A percentile compares a stretch with the other conserved stretches of the same genome.
Evolutionary conservation across 2,797 vertebrate species (phyloP).

Genomic region (Pseudomugil gertrudae): DNA sequence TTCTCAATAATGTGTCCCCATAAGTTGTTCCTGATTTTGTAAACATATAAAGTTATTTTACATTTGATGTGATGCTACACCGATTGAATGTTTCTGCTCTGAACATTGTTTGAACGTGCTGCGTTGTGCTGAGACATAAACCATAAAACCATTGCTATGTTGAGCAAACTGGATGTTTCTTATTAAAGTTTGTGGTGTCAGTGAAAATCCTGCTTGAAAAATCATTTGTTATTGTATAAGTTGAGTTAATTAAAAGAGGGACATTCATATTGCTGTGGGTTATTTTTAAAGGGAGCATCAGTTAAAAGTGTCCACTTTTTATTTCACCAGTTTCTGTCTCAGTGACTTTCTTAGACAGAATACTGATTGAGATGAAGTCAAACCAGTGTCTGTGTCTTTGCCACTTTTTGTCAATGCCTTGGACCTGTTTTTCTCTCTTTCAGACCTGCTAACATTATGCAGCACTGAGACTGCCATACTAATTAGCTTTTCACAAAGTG

Average conservation of each 20-base stretch:
- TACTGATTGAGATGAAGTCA: slow-evolving; percentile 63
- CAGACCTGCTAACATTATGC: slow-evolving; percentile 52
- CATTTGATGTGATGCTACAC: background rate
- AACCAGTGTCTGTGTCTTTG: slow-evolving; percentile 46
- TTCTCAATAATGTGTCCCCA: background rate
- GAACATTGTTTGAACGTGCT: background rate
- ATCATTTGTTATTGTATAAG: background rate
- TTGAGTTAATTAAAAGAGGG: background rate
- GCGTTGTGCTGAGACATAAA: background rate
- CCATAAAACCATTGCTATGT: background rate
- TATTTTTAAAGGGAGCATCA: background rate
- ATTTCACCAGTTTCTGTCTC: slow-evolving; percentile 29
- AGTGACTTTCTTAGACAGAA: slow-evolving; percentile 46
- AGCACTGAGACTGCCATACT: slow-evolving; percentile 66
- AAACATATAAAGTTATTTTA: background rate
- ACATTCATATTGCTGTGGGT: background rate
- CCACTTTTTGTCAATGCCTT: slow-evolving; percentile 55
- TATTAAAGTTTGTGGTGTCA: background rate
- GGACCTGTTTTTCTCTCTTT: slow-evolving; percentile 34
- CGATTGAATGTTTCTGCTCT: slow-evolving; percentile 37
- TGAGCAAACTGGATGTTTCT: background rate
- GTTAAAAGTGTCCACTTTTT: background rate
- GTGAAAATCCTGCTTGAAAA: rapidly evolving
- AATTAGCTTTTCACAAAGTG: slow-evolving; percentile 65
- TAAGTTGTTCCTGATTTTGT: slow-evolving; percentile 1